Evolutionary conservation across 2,888 invertebrate genomes (phyloP), one percentile per base, ranked within the genome.

Genomic region (Campoplex nolae): DNA sequence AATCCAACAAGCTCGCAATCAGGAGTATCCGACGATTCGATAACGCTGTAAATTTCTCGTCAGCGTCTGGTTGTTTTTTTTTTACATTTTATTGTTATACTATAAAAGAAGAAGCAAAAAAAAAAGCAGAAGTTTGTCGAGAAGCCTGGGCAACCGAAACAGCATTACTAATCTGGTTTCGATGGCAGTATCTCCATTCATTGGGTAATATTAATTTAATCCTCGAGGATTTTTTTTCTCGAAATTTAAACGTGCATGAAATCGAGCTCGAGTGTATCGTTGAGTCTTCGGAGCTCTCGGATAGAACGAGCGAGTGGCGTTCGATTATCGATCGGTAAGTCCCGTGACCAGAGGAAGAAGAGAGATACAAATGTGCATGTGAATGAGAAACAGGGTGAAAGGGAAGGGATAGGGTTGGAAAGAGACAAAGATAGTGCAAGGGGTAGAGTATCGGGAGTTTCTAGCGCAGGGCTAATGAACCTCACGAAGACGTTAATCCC

Each of bases 401-500:
- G 74, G n/a, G 70, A 68, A 1, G 18, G 70, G n/a, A n/a, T 51
- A 54, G 32, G 35, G 56, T 73, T 32, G n/a, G 23, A 67, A 32
- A 18, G 45, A 9, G 84, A 62, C 18, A 68, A 35, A 65, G 51
- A 56, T 23, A 56, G 65, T 48, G 45, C 6, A 42, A 35, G 45
- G 45, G 51, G 54, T 65, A 28, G 58, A 81, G 28, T 62, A 62
- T 73, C 73, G 73, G 28, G 48, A 65, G 80, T 23, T 81, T 62
- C 56, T 83, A 51, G 70, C 79, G 78, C 86, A 86, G 83, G 89
- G 90, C 90, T 91, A 90, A 91, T 91, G 90, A 91, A 91, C 89
- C 89, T 86, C 87, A 87, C 81, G 77, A 90, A 90, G 91, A 92
- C 92, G 92, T 93, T 93, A 92, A 93, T 93, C 92, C 92, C 90